phyloP scores from a whole-genome alignment of 37 sponge, comb jelly and placozoan genomes.

The Crambe crambe region DNA sequence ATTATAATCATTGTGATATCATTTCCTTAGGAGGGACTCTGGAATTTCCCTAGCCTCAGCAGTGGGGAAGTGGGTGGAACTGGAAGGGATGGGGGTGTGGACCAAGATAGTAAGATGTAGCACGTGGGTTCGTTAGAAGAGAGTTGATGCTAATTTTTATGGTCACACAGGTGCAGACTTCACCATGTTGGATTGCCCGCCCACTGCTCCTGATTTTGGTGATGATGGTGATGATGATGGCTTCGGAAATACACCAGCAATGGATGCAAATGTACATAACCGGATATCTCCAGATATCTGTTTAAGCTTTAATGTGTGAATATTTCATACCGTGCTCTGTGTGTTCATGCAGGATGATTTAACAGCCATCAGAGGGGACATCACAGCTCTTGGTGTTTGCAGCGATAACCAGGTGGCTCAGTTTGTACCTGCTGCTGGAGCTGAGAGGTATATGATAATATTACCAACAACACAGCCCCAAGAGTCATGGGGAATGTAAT shows the following conservation, averaged over 20 bases:
- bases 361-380: background rate
- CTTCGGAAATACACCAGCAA: background rate
- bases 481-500: no score
- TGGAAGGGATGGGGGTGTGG: conserved; percentile 9
- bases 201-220: background rate
- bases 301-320: no score
- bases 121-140: no score
- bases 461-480: no score
- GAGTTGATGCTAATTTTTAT: no score
- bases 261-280: background rate
- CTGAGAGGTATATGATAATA: background rate
- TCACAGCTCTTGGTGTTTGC: conserved; percentile 14
- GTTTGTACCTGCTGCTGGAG: background rate
- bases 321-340: no score
- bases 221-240: conserved; percentile 4
- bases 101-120: no score
- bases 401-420: conserved; percentile 6
- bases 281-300: no score
- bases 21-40: background rate
- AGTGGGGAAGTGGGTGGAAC: background rate
- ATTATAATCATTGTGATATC: background rate
- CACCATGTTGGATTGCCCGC: conserved; percentile 24
- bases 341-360: background rate
- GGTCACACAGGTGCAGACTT: conserved; percentile 20
- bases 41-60: background rate